Base-by-base conservation (phyloP, 2,797 vertebrate genomes). In the Allobates femoralis region DNA sequence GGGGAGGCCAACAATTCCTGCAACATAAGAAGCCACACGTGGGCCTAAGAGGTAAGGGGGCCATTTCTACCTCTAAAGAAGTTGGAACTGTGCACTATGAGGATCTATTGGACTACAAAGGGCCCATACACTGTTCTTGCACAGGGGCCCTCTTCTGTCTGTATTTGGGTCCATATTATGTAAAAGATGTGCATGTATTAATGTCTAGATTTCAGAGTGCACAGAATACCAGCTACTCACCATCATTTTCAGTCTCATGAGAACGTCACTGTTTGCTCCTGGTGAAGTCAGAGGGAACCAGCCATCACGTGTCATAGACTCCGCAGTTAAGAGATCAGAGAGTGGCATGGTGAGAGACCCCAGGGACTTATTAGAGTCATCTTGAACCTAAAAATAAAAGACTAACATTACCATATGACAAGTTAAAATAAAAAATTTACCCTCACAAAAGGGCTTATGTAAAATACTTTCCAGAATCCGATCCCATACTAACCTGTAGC, bases 241-340 rank as follows among this genome's bases (percentile, higher is more conserved):
- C 95, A 96, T 96, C 21, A 99, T 93, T 62, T 94, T 94, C 10
- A 90, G 94, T 91, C 95, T 95, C 90, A 99, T 90, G 0, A 99
- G 92, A 88, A 98, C 91, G 92, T 97, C 96, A 90, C 94, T 96
- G 91, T 93, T 91, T 26, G 96, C 93, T 28, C 94, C 92, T 1
- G 93, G 95, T 76, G 93, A 94, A 64, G 90, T 93, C 90, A 98
- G 92, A 0, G 62, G 88, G 55, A 97, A 90, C 97, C 97, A 99
- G 15, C 86, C 93, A 89, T 98, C 97, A 83, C 98, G 89, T 58
- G 94, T 93, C 83, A 98, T 90, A 67, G 51, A 93, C 1, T 94
- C 93, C n/a, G 94, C 92, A 7, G 53, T 64, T 62, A 98, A 92
- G 56, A 98, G 90, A 87, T 96, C 95, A 1, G 91, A 94, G 79